Conservation (phyloP, 2,113 vertebrate genomes). For the Pseudonaja textilis region DNA sequence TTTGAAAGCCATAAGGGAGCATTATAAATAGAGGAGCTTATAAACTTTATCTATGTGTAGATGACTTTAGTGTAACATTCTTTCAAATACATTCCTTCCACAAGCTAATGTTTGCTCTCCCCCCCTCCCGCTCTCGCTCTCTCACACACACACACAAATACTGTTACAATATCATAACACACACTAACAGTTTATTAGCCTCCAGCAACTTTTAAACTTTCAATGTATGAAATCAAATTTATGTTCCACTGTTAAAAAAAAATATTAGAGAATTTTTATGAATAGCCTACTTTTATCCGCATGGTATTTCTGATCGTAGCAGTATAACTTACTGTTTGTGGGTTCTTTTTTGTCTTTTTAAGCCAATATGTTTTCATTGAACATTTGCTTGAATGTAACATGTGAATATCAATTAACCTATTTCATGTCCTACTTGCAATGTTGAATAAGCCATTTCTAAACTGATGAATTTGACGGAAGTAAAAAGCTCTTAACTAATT, state of each 20-base stretch:
- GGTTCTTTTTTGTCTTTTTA: constrained; percentile 27
- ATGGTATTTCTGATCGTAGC: constrained; percentile 24
- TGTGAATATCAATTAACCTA: constrained; percentile 18
- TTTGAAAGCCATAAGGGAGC: neutral
- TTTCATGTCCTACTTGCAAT: constrained; percentile 20
- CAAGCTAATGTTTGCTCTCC: neutral
- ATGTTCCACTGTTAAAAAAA: neutral
- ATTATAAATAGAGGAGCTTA: neutral
- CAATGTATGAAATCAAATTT: constrained; percentile 2
- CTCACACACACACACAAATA: too few relatives aligned
- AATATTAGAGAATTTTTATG: neutral
- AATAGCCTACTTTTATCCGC: constrained; percentile 37
- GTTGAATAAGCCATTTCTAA: neutral
- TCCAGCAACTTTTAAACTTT: neutral
- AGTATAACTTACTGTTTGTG: constrained; percentile 18
- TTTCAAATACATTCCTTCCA: neutral
- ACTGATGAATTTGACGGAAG: neutral
- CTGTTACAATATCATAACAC: neutral
- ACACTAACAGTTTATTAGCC: neutral
- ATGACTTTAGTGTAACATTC: neutral
- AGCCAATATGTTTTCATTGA: constrained; percentile 38
- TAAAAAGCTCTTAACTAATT: neutral
- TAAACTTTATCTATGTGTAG: neutral
- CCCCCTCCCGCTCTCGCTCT: too few relatives aligned
- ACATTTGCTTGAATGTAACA: constrained; percentile 31